Evolutionary conservation across 1,140 invertebrate genomes (phyloP), one percentile per base, ranked within the genome.

Genomic region (Nylanderia fulva): DNA sequence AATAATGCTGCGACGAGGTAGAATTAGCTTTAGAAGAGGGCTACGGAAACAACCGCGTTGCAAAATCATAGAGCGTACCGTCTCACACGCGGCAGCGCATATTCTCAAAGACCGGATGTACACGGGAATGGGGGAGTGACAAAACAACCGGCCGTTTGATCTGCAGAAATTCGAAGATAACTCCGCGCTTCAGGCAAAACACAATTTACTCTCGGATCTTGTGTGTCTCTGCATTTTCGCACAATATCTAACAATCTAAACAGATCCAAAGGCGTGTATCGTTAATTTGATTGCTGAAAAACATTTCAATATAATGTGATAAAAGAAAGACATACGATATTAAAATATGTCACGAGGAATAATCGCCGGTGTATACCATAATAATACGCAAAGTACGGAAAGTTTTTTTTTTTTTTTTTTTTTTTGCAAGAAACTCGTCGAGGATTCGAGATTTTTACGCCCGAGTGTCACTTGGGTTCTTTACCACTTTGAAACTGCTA

Each of bases 121-220:
- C 33, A 80, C 3, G 39, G 36, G 18, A 48, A 48, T 13, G 7
- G 75, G 74, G 58, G n/a, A 71, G 52, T 71, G 42, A 60, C 52
- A 27, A 71, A 71, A 82, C 52, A 54, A 36, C 24, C 52, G 66
- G 24, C 18, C 54, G 77, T 82, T 72, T 82, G 77, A 82, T 82
- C 36, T 72, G 52, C 66, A 71, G 77, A 82, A 82, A 71, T 82
- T 82, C 52, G 36, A 82, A 58, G 66, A 82, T 71, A 82, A 82
- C 52, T 58, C 52, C 21, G 0, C 11, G 21, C 13, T 79, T 24
- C 36, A 18, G 21, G 42, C 66, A 24, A 45, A n/a, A 24, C 36
- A 45, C 1, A 71, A 33, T 71, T 58, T 58, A 60, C 7, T 52
- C 66, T 42, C 39, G 52, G 52, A 36, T 42, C 24, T 58, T 58